Evolutionary conservation across 2,888 invertebrate genomes (phyloP), one percentile per base, ranked within the genome.

Genomic region (Podotricha telesiphe): DNA sequence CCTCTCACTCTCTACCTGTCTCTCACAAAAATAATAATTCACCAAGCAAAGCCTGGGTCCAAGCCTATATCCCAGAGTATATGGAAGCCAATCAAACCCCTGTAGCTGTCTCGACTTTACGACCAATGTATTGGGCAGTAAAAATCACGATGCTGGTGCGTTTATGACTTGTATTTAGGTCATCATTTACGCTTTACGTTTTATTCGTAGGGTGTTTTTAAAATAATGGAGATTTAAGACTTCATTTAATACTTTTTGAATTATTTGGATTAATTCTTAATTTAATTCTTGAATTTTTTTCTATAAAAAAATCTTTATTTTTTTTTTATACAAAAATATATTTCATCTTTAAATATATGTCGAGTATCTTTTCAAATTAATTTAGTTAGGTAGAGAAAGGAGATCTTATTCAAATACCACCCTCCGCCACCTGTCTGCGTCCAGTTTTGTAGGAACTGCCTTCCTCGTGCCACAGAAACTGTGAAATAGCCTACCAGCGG

Each of bases 131-230:
- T 74, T 72, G 73, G 71, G 68, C 67, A 70, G 68, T 77, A 76
- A 76, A 75, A 73, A 75, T 75, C 75, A 76, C 72, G 75, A 77
- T 71, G 69, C 66, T 68, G 56, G 56, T 67, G 73, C 67, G 65
- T 73, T 75, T 74, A 75, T 70, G 68, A 64, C 73, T 73, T 62
- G 65, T 69, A 70, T 72, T 53, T 59, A 58, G 72, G 69, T 72
- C 69, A 68, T 65, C 69, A 55, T 63, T 69, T 56, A 45, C 56
- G 55, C 56, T 65, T 20, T 13, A 17, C 48, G 51, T 47, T 65
- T 65, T 37, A 42, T 45, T 28, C 3, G 59, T n/a, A 45, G 11
- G n/a, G 45, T 28, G n/a, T 11, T 59, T 45, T 22, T 28, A 28
- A 42, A 20, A 15, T 15, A 40, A n/a, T 40, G 20, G 40, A 4